Evolutionary conservation across 2,888 invertebrate species (phyloP), one percentile per base, ranked within the genome.

Genomic region (Andrena marginata): DNA sequence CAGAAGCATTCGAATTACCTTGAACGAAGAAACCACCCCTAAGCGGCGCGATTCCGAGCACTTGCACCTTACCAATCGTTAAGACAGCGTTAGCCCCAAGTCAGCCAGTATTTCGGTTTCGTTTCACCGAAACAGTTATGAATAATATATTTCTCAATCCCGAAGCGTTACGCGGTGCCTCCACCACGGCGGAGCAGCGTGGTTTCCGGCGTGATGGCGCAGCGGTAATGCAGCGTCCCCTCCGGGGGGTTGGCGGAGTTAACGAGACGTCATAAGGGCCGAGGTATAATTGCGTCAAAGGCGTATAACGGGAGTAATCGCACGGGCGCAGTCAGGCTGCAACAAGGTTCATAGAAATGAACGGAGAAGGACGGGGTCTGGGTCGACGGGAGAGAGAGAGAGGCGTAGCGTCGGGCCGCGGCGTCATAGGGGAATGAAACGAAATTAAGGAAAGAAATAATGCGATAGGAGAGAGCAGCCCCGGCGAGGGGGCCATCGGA

Each of bases 211-310:
- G 48, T 76, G 80, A 72, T 63, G 84, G 72, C 84, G 77, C 69
- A 56, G 84, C 63, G 76, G 59, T 83, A 83, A 86, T 76, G 80
- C 76, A 69, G 64, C 75, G 67, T 64, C 69, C 77, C 80, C 79
- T 13, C 76, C 77, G 60, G 82, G 84, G 86, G 83, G 74, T 84
- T 82, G 82, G 84, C 74, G 65, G 77, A 87, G 85, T 89, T 90
- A 90, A 90, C 89, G 90, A 90, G 89, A 87, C 87, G 85, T 88
- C 87, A 87, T 90, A 90, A 90, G 90, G 86, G 86, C 87, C 82
- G 73, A 56, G 76, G 80, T 85, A 87, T 90, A 90, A 90, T 90
- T 90, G 89, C 89, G 88, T 90, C 89, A 90, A 90, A 90, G 85
- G 86, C 88, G 85, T 87, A 87, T 90, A 90, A 90, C 87, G 82